Conservation (phyloP, 1,140 invertebrate species). For the Lasaia peninsularis region DNA sequence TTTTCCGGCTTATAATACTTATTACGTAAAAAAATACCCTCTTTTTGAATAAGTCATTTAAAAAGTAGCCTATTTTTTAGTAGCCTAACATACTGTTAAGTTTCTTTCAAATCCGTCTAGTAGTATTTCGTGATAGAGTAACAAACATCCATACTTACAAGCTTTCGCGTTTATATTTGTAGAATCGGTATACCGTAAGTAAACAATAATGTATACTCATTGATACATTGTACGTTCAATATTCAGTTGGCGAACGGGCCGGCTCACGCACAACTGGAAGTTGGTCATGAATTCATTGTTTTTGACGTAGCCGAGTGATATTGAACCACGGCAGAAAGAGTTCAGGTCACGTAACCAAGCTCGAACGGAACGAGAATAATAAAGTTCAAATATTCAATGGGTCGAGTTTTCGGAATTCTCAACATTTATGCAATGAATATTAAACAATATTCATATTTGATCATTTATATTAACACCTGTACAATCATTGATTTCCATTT, state of each 20-base stretch:
- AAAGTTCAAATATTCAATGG: slow-evolving; percentile 64
- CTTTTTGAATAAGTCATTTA: no score
- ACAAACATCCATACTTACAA: no score
- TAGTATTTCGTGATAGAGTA: no score
- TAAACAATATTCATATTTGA: slow-evolving; percentile 24
- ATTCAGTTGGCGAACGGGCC: slow-evolving; percentile 43
- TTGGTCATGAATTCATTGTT: slow-evolving; percentile 74
- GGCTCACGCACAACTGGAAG: slow-evolving; percentile 56
- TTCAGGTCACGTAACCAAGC: slow-evolving; percentile 66
- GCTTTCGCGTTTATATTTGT: no score
- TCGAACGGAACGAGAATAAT: slow-evolving; percentile 56
- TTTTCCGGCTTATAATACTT: no score
- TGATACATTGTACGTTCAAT: slow-evolving; percentile 38
- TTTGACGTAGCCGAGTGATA: slow-evolving; percentile 67
- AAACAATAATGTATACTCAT: neutral
- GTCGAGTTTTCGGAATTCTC: slow-evolving; percentile 69
- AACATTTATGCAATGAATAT: slow-evolving; percentile 49
- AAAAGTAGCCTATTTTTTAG: no score
- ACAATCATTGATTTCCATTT: neutral
- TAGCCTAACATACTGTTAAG: no score
- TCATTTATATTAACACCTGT: slow-evolving; percentile 1
- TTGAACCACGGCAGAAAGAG: slow-evolving; percentile 67
- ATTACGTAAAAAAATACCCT: no score
- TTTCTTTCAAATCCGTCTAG: no score
- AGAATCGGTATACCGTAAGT: no score